Percentiles rank a stretch among this genome's conserved stretches.
Evolutionary conservation across 53 echinoderm and acorn worm species (phyloP).

Genomic region (Pentamera pediparva): DNA sequence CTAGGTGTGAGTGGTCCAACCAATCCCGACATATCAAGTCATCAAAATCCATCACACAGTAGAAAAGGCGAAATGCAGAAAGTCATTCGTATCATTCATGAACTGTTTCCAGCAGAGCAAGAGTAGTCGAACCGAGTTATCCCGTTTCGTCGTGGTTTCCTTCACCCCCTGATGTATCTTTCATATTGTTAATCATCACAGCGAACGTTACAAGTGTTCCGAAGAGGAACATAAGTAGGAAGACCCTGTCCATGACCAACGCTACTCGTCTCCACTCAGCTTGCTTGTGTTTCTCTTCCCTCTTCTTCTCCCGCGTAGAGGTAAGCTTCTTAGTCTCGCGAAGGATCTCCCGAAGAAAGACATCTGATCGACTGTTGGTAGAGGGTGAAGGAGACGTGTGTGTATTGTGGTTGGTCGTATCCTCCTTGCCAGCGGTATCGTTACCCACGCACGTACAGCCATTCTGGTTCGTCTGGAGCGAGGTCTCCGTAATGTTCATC

Average conservation of each 20-base stretch:
- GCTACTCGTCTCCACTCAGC: conserved; percentile 92
- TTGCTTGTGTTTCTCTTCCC: conserved; percentile 57
- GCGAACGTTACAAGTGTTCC: conserved; percentile 64
- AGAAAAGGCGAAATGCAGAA: no score
- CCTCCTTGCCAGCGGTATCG: conserved; percentile 18
- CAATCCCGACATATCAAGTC: no score
- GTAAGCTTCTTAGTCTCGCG: conserved; percentile 77
- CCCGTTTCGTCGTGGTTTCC: no score
- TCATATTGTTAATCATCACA: conserved; percentile 64
- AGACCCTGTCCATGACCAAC: conserved; percentile 82
- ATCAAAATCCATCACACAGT: no score
- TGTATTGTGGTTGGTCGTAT: conserved; percentile 23
- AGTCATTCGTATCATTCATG: no score
- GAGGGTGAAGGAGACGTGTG: not conserved
- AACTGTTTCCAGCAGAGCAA: no score
- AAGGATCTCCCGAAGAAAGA: conserved; percentile 51
- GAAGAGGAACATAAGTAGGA: conserved; percentile 62
- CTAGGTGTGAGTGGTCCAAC: no score
- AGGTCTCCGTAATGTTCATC: conserved; percentile 36
- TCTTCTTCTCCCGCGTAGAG: conserved; percentile 54
- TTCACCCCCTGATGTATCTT: not conserved
- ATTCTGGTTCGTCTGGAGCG: conserved; percentile 20
- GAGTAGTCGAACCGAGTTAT: no score
- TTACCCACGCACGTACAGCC: conserved; percentile 31
- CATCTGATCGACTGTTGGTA: not conserved